phyloP scores from a whole-genome alignment of 2,797 vertebrate species.

The Ctenosaura bakeri region DNA sequence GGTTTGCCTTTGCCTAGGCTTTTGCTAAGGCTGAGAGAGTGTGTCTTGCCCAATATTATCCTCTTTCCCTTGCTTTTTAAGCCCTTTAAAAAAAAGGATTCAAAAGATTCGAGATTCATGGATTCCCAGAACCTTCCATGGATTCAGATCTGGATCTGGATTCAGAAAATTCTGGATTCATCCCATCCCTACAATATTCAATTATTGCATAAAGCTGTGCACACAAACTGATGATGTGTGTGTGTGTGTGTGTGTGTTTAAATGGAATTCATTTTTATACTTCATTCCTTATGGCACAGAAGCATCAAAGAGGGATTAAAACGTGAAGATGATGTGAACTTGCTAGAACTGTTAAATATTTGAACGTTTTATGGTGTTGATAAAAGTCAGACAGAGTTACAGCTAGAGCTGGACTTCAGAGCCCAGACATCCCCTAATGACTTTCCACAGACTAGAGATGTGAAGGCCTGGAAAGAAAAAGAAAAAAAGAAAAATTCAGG shows the following conservation, averaged over 20 bases:
- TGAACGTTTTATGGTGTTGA: background rate
- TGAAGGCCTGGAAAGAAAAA: too few relatives aligned
- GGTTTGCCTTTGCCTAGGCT: too few relatives aligned
- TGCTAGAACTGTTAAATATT: background rate
- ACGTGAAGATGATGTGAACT: background rate
- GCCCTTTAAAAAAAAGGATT: too few relatives aligned
- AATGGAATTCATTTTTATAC: constrained; percentile 3
- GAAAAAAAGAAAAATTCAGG: too few relatives aligned
- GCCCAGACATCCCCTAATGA: background rate
- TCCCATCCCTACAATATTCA: background rate
- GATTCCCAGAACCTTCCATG: too few relatives aligned
- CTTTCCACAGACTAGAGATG: background rate
- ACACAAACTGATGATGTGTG: background rate
- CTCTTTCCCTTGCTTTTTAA: too few relatives aligned
- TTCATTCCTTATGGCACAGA: background rate
- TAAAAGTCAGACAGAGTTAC: background rate
- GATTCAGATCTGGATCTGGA: too few relatives aligned
- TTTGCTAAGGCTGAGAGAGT: too few relatives aligned
- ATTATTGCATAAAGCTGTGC: constrained; percentile 2
- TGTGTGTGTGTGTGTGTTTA: background rate
- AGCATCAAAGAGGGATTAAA: background rate
- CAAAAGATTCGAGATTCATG: too few relatives aligned
- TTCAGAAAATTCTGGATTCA: too few relatives aligned
- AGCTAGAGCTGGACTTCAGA: background rate
- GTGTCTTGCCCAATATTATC: too few relatives aligned